Conservation (phyloP, 2,797 vertebrate species). For the Thaleichthys pacificus region DNA sequence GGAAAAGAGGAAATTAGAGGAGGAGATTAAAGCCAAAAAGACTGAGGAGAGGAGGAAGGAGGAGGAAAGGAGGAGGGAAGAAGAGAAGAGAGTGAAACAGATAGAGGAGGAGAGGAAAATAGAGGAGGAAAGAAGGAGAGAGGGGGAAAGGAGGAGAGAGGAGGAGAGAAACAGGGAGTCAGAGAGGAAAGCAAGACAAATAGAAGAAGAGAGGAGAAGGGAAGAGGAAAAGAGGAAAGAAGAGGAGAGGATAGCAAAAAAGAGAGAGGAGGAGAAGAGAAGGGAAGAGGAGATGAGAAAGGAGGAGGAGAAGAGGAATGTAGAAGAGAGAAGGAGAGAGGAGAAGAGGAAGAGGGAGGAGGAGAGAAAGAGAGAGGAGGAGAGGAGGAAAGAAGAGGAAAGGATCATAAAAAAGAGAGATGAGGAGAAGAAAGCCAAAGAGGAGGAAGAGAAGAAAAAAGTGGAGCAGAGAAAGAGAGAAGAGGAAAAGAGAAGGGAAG, state of each 20-base stretch:
- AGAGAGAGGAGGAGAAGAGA: neutral
- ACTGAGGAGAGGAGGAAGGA: neutral
- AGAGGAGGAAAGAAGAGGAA: constrained; percentile 32
- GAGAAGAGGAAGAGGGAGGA: constrained; percentile 10
- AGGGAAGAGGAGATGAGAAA: constrained; percentile 29
- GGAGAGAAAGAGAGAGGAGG: neutral
- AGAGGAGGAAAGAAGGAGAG: neutral
- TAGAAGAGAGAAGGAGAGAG: constrained; percentile 29
- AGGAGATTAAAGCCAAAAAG: neutral
- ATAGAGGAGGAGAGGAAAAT: neutral
- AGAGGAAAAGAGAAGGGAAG: constrained; percentile 26
- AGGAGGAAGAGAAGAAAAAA: neutral
- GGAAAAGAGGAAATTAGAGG: neutral
- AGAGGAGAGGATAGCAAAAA: neutral
- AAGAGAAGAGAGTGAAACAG: neutral
- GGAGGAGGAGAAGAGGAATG: constrained; percentile 29
- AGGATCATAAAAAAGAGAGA: constrained; percentile 17
- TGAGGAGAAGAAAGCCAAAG: neutral
- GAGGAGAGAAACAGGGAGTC: neutral
- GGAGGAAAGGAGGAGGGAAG: constrained; percentile 4
- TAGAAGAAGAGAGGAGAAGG: constrained; percentile 1
- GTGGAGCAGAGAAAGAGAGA: constrained; percentile 4
- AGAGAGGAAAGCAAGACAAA: constrained; percentile 10
- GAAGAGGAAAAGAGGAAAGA: neutral
- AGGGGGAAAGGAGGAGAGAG: neutral